Percentiles rank a stretch among this genome's conserved stretches.
Evolutionary conservation across 2,113 vertebrate genomes (phyloP).

Genomic region (Otis tarda): DNA sequence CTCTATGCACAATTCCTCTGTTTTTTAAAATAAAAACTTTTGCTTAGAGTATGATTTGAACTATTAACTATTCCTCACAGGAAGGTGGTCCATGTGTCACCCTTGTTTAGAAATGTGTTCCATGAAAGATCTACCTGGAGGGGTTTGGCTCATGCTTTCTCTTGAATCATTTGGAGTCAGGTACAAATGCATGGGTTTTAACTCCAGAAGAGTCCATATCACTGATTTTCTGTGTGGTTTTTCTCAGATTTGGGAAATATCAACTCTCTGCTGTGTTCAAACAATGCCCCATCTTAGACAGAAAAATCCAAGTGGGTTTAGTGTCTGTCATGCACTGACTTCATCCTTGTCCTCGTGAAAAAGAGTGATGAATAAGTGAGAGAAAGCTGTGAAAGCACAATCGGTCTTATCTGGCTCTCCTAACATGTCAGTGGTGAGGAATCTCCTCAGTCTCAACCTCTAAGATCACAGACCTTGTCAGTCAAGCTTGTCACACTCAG

Average conservation of each 20-base stretch:
- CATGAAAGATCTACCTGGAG: neutral
- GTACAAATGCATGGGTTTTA: neutral
- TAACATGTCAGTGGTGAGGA: neutral
- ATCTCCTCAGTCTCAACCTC: neutral
- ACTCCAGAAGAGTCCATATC: neutral
- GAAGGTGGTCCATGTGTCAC: neutral
- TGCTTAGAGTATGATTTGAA: neutral
- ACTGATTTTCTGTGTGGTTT: neutral
- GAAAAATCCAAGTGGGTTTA: neutral
- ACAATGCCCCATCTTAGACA: neutral
- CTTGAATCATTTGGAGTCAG: neutral
- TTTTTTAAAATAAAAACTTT: neutral
- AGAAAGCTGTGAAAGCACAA: neutral
- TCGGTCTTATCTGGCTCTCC: neutral
- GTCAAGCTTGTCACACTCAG: neutral
- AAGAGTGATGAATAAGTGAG: constrained; percentile 3
- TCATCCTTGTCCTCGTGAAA: neutral
- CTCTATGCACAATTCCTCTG: neutral
- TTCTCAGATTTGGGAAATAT: neutral
- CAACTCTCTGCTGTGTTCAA: neutral
- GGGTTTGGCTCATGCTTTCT: neutral
- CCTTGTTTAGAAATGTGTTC: neutral
- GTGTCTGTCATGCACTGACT: neutral
- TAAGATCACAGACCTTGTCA: constrained; percentile 33
- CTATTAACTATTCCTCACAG: neutral